Percentiles rank a stretch among this genome's conserved stretches.
Evolutionary conservation across 2,797 vertebrate genomes (phyloP).

Genomic region (Myiothlypis chrysogaster): DNA sequence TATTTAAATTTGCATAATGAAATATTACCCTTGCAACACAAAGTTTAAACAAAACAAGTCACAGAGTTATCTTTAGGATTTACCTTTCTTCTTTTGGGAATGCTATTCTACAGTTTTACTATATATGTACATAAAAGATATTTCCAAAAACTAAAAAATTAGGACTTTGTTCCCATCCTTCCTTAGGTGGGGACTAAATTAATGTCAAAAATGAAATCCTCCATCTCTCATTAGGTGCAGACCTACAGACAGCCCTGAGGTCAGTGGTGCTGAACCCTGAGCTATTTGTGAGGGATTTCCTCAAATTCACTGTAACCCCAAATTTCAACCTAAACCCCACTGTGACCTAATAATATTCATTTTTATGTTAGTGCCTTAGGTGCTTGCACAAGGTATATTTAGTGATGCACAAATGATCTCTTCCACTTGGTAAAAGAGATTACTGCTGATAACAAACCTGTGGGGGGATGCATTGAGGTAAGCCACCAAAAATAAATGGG

Average conservation of each 20-base stretch:
- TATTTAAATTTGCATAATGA: neutral
- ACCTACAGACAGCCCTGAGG: neutral
- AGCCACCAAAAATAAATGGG: neutral
- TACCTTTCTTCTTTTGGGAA: neutral
- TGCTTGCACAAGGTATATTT: neutral
- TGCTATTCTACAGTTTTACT: neutral
- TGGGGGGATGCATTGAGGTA: neutral
- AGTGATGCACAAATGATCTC: neutral
- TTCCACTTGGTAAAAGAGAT: neutral
- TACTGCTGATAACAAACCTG: neutral
- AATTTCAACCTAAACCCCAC: neutral
- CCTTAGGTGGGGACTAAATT: neutral
- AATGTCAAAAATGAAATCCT: neutral
- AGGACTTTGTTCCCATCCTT: neutral
- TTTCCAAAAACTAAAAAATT: neutral
- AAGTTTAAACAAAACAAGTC: neutral
- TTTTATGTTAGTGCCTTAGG: neutral
- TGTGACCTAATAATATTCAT: fast-evolving
- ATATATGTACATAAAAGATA: neutral
- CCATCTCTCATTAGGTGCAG: neutral
- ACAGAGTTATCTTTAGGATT: neutral
- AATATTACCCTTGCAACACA: neutral
- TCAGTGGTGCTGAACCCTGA: neutral
- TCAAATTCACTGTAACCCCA: neutral
- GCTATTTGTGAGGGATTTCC: neutral